Conservation (phyloP, 2,113 vertebrate species). For the Nycticebus coucang region DNA sequence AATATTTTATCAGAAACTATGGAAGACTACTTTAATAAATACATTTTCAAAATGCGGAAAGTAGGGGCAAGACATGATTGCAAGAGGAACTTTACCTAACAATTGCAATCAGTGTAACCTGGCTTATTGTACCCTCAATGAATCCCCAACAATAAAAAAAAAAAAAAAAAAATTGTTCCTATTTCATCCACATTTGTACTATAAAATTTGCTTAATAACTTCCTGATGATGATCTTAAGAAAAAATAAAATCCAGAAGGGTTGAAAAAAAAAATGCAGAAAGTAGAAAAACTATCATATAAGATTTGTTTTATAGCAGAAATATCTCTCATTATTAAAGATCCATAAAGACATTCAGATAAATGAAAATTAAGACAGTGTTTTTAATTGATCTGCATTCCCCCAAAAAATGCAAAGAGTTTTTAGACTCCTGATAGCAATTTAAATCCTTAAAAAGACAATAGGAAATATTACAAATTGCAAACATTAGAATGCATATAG, state of each 20-base stretch:
- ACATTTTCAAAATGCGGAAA: background rate
- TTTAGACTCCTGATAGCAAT: background rate
- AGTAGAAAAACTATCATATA: background rate
- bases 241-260: conserved; percentile 69
- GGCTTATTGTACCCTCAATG: no score
- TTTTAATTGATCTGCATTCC: background rate
- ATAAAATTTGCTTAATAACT: conserved; percentile 27
- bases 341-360: background rate
- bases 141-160: no score
- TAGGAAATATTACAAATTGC: no score
- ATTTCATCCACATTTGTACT: background rate
- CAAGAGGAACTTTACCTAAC: no score
- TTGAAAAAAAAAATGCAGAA: no score
- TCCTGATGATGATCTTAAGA: conserved; percentile 1
- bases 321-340: background rate
- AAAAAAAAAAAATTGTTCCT: background rate
- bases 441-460: background rate
- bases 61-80: no score
- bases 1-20: background rate
- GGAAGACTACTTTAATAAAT: background rate
- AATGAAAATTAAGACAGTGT: background rate
- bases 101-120: no score
- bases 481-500: no score
- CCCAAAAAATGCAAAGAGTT: background rate
- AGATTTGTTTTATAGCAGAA: background rate